phyloP scores from a whole-genome alignment of 2,113 vertebrate species.

The Apteryx mantelli region DNA sequence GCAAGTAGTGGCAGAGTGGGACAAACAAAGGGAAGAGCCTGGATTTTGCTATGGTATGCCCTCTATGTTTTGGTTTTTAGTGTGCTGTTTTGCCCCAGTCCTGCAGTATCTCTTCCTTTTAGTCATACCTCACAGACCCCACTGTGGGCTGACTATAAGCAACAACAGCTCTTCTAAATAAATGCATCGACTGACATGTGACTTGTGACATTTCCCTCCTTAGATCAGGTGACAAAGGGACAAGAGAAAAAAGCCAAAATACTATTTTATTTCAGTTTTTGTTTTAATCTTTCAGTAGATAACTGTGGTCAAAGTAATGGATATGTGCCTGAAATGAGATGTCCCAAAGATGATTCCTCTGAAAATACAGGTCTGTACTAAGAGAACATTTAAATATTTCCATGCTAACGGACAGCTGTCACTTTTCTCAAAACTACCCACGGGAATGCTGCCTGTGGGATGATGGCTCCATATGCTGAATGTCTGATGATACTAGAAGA shows the following conservation, averaged over 20 bases:
- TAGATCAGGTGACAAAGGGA: background rate
- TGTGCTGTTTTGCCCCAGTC: background rate
- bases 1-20: background rate
- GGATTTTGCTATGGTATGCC: background rate
- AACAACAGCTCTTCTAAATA: background rate
- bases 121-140: background rate
- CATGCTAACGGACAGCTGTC: background rate
- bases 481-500: background rate
- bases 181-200: background rate
- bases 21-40: background rate
- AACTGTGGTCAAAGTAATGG: background rate
- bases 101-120: background rate
- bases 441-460: background rate
- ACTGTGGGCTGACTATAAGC: background rate
- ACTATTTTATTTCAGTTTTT: background rate
- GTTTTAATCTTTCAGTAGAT: background rate
- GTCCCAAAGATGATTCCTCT: accelerated
- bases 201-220: background rate
- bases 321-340: background rate
- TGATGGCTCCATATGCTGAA: background rate
- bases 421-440: background rate
- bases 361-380: background rate
- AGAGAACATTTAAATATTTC: background rate
- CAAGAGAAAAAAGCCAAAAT: background rate
- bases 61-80: accelerated